phyloP scores from a whole-genome alignment of 2,113 vertebrate species.

The Herpailurus yagouaroundi region DNA sequence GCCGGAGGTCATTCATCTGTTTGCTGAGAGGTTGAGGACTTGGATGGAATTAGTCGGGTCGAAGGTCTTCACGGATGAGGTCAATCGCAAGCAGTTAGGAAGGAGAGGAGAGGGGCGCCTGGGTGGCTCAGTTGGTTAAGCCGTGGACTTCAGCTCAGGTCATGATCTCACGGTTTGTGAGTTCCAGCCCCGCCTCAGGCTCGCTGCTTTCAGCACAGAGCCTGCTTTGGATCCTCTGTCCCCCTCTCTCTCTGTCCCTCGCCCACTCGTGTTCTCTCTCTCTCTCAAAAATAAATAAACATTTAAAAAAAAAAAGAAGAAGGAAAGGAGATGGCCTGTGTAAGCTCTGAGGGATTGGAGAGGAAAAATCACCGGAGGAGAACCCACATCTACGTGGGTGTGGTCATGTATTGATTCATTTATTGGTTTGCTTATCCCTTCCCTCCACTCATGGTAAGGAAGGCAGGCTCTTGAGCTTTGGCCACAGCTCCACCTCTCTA shows the following conservation, averaged over 20 bases:
- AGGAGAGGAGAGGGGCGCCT: neutral
- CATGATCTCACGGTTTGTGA: no score
- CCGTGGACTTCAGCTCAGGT: no score
- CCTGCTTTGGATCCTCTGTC: no score
- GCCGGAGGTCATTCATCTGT: neutral
- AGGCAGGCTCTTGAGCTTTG: neutral
- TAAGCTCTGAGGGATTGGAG: neutral
- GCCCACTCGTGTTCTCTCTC: no score
- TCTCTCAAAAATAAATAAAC: no score
- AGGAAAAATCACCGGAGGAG: neutral
- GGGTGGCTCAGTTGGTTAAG: no score
- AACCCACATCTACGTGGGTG: neutral
- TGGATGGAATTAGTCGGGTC: neutral
- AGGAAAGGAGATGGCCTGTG: neutral
- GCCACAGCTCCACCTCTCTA: neutral
- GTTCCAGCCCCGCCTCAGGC: no score
- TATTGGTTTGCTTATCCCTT: neutral
- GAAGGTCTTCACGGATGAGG: neutral
- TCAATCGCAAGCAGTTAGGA: neutral
- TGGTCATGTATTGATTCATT: neutral
- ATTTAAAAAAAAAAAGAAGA: no score
- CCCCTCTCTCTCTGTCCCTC: no score
- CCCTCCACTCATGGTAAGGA: neutral
- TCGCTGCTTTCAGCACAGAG: no score
- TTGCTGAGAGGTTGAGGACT: neutral